phyloP scores from a whole-genome alignment of 2,888 invertebrate genomes.

The Exephanes ischioxanthus region DNA sequence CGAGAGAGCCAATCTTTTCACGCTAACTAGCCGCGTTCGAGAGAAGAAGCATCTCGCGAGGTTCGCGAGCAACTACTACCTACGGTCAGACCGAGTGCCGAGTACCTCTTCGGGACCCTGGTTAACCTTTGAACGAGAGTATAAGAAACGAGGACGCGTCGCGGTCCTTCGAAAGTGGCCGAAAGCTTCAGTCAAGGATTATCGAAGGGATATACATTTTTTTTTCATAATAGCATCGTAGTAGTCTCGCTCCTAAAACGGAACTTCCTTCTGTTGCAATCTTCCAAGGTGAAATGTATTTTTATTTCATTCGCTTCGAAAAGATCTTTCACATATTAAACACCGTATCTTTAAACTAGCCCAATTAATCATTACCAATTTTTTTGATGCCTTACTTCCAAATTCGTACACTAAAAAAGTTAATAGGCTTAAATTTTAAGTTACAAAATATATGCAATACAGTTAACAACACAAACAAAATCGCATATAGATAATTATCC shows the following conservation, averaged over 20 bases:
- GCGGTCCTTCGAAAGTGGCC: conserved; percentile 58
- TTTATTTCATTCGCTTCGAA: too few relatives aligned
- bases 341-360: too few relatives aligned
- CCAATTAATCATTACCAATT: too few relatives aligned
- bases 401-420: not conserved
- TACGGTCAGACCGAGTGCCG: conserved; percentile 50
- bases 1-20: conserved; percentile 82
- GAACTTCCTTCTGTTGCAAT: not conserved
- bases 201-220: conserved; percentile 42
- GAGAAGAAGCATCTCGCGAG: conserved; percentile 33
- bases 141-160: conserved; percentile 54
- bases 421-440: not conserved
- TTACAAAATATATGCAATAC: conserved; percentile 9
- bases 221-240: conserved; percentile 28
- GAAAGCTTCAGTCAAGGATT: conserved; percentile 61
- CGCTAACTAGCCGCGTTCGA: conserved; percentile 83
- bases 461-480: conserved; percentile 34
- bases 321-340: too few relatives aligned
- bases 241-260: conserved; percentile 32
- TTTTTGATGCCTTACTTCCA: too few relatives aligned
- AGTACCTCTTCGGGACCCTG: conserved; percentile 78
- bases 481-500: conserved; percentile 45
- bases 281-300: too few relatives aligned
- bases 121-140: conserved; percentile 81
- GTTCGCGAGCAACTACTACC: conserved; percentile 42